phyloP scores from a whole-genome alignment of 2,888 invertebrate genomes.

The Netelia fuscicornis region DNA sequence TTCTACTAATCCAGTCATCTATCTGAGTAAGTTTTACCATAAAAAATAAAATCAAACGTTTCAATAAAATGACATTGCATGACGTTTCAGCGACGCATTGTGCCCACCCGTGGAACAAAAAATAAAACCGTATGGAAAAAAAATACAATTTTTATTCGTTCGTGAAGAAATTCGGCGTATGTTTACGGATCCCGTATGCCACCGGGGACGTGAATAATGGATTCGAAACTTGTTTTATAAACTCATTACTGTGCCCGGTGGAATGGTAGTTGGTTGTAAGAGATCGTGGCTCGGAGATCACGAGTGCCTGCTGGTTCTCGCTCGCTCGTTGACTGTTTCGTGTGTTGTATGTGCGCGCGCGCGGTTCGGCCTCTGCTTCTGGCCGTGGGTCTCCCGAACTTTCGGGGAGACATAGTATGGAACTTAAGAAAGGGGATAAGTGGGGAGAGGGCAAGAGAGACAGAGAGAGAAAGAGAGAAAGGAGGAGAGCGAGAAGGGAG shows the following conservation, averaged over 20 bases:
- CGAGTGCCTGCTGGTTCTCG: slow-evolving; percentile 68
- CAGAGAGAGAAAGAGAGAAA: slow-evolving; percentile 23
- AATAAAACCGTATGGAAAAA: neutral
- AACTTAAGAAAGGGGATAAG: slow-evolving; percentile 62
- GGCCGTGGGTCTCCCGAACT: slow-evolving; percentile 62
- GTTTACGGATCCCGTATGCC: slow-evolving; percentile 73
- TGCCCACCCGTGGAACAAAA: neutral
- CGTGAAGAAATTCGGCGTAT: slow-evolving; percentile 68
- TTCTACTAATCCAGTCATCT: neutral
- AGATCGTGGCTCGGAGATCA: slow-evolving; percentile 74
- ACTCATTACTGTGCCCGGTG: slow-evolving; percentile 74
- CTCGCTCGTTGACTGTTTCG: slow-evolving; percentile 56
- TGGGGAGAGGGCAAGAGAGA: slow-evolving; percentile 28
- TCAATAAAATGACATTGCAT: too few species aligned
- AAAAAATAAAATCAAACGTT: slow-evolving; percentile 12
- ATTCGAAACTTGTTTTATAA: slow-evolving; percentile 75
- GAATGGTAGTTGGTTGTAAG: slow-evolving; percentile 74
- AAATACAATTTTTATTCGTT: slow-evolving; percentile 38
- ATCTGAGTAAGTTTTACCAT: slow-evolving; percentile 46
- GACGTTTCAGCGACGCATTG: neutral
- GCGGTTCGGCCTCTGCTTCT: slow-evolving; percentile 9
- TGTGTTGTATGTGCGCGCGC: slow-evolving; percentile 19
- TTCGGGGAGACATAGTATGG: slow-evolving; percentile 64
- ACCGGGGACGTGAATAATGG: slow-evolving; percentile 74
- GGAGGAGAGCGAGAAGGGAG: slow-evolving; percentile 62